A percentile compares a stretch with the other conserved stretches of the same genome.
Evolutionary conservation across 2,797 vertebrate genomes (phyloP).

Genomic region (Platyrinchus mystaceus): DNA sequence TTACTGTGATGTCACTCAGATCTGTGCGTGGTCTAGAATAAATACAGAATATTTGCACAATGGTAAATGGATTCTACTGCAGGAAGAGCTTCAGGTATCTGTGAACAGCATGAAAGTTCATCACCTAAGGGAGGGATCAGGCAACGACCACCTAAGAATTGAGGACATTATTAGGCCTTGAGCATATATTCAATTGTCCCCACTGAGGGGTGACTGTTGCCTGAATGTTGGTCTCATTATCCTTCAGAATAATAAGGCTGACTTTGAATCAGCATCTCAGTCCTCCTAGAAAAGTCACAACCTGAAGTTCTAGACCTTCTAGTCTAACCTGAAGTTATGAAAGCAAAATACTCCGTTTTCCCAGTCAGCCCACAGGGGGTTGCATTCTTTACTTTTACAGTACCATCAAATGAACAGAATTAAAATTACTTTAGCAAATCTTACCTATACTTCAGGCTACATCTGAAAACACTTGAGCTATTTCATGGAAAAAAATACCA

Average conservation of each 20-base stretch:
- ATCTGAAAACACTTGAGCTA: background rate
- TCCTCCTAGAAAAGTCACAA: background rate
- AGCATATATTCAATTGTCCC: background rate
- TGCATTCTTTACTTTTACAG: background rate
- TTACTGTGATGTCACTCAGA: background rate
- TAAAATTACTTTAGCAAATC: background rate
- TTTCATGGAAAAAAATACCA: background rate
- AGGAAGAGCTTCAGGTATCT: background rate
- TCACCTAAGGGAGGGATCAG: background rate
- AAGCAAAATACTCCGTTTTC: background rate
- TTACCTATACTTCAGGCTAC: background rate
- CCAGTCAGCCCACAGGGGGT: background rate
- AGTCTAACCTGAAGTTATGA: background rate
- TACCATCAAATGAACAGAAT: background rate
- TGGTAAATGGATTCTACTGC: background rate
- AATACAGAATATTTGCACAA: background rate
- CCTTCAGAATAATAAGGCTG: background rate
- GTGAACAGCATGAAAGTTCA: background rate
- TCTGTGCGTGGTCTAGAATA: background rate
- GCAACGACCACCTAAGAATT: background rate
- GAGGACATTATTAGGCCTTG: background rate
- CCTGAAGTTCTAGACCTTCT: background rate
- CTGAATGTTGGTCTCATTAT: background rate
- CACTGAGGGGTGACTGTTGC: background rate
- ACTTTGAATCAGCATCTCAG: background rate